Evolutionary conservation across 2,113 vertebrate genomes (phyloP), one percentile per base, ranked within the genome.

Genomic region (Lophotis ruficrista): DNA sequence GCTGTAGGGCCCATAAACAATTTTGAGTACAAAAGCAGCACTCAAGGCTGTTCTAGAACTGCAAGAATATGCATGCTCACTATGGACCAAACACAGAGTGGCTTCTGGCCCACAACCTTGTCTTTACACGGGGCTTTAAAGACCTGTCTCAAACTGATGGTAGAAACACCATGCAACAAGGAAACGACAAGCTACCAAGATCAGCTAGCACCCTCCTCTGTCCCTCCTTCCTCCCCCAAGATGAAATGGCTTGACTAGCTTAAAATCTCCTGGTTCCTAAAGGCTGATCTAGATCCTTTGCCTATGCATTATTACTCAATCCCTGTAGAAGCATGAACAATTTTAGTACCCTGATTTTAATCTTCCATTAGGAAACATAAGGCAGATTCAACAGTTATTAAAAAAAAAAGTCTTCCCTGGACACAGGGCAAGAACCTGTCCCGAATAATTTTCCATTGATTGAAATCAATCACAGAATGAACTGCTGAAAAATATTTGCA

Each of bases 401-500:
- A 24, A 47, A n/a, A 84, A 54, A 28, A 47, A 37, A 85, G 22
- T 48, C 33, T 70, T 89, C 60, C 83, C 72, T 45, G 7, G 31
- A 89, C 51, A 80, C 47, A 81, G 33, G 68, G 51, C 54, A 94
- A 87, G 83, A 95, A 90, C 41, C 23, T 38, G 47, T 50, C 76
- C 30, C 81, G 81, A 89, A 81, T 51, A 54, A 71, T 84, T 51
- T 94, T 87, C 64, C 60, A 68, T 80, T 69, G 5, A 69, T 89
- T 89, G 61, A 89, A 91, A 56, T 56, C 72, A 89, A 87, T 73
- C 69, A 80, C 66, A 84, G 25, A 92, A 77, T 56, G 64, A 81
- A 81, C 41, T 70, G 38, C 38, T 66, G 54, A 83, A 72, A 96
- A 93, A 16, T 83, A 83, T 51, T 80, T 93, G 54, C 41, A 23